A percentile compares a stretch with the other conserved stretches of the same genome.
phyloP scores from a whole-genome alignment of 1,140 invertebrate genomes.

The Adoxophyes honmai region DNA sequence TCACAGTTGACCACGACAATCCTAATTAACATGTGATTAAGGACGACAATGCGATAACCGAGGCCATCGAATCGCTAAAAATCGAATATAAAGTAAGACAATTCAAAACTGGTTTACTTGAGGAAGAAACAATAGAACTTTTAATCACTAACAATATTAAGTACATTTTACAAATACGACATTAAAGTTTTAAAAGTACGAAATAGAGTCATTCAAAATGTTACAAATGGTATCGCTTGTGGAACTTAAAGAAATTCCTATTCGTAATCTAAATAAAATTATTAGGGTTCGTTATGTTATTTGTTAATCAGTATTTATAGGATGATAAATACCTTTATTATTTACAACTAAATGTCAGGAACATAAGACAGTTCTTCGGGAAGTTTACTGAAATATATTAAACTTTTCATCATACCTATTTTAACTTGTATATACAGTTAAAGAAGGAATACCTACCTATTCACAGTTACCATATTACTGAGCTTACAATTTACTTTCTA shows the following conservation, averaged over 20 bases:
- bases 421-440: conserved; percentile 62
- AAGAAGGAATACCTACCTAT: conserved; percentile 57
- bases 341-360: conserved; percentile 73
- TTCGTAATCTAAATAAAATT: conserved; percentile 26
- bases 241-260: conserved; percentile 43
- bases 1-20: conserved; percentile 75
- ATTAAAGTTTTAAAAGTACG: conserved; percentile 65
- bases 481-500: conserved; percentile 51
- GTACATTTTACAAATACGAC: conserved; percentile 73
- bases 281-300: conserved; percentile 32
- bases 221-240: conserved; percentile 61
- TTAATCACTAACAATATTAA: conserved; percentile 61
- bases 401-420: conserved; percentile 59
- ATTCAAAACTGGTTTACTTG: conserved; percentile 30
- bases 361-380: conserved; percentile 73
- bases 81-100: conserved; percentile 20
- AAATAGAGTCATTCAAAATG: conserved; percentile 53
- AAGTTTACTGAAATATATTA: conserved; percentile 72
- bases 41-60: conserved; percentile 38
- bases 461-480: conserved; percentile 58
- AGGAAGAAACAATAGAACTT: conserved; percentile 40
- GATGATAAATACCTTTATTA: conserved; percentile 55
- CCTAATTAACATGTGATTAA: conserved; percentile 51
- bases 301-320: conserved; percentile 35
- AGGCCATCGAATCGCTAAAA: not conserved